phyloP scores from a whole-genome alignment of 2,888 invertebrate species.

The Catotricha subobsoleta region DNA sequence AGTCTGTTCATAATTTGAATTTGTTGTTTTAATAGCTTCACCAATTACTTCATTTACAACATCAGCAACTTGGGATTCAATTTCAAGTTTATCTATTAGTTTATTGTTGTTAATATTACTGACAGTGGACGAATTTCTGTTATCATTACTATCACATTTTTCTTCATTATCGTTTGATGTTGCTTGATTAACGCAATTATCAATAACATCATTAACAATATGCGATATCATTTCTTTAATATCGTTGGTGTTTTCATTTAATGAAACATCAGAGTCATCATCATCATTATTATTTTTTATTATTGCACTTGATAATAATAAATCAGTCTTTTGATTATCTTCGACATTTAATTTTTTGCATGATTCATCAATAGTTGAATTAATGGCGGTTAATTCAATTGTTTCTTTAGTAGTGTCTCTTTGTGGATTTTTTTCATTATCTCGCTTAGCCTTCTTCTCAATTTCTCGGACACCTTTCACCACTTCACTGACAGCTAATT shows the following conservation, averaged over 20 bases:
- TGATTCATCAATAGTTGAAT: constrained; percentile 16
- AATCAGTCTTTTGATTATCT: constrained; percentile 28
- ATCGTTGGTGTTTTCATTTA: constrained; percentile 14
- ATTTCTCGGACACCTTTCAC: constrained; percentile 31
- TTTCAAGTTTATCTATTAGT: neutral
- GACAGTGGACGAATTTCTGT: constrained; percentile 5
- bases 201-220: constrained; percentile 25
- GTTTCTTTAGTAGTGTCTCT: constrained; percentile 1
- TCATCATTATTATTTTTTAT: constrained; percentile 14
- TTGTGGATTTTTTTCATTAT: constrained; percentile 8
- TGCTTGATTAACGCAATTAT: constrained; percentile 15
- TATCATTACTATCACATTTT: constrained; percentile 3
- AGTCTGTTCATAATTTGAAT: constrained; percentile 4
- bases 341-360: constrained; percentile 8
- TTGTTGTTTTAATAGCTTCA: constrained; percentile 11
- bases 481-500: constrained; percentile 34
- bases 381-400: constrained; percentile 13
- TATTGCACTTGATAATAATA: constrained; percentile 19
- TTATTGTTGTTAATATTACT: constrained; percentile 12
- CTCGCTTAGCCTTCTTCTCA: constrained; percentile 22
- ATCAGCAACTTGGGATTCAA: constrained; percentile 10
- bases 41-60: constrained; percentile 1
- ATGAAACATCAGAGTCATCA: constrained; percentile 11
- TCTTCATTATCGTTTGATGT: constrained; percentile 8
- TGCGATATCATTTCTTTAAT: constrained; percentile 19